Conservation (phyloP, 2,113 vertebrate species). For the Xiphophorus hellerii region DNA sequence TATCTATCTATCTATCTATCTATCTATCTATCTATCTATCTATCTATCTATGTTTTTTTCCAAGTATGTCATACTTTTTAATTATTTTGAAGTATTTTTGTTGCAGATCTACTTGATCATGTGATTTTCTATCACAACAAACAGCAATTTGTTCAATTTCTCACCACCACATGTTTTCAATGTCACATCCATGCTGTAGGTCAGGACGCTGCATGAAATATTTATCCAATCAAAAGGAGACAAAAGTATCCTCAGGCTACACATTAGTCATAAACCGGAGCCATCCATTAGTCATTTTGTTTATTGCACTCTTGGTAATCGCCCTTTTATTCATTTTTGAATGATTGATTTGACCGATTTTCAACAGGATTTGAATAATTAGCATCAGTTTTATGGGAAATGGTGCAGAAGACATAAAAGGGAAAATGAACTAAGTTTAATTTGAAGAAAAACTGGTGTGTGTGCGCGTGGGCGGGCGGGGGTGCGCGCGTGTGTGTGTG, state of each 20-base stretch:
- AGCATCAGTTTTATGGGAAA: conserved; percentile 38
- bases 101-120: background rate
- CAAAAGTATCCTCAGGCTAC: conserved; percentile 68
- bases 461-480: background rate
- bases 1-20: too few species aligned
- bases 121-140: background rate
- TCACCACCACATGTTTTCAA: conserved; percentile 51
- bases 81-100: background rate
- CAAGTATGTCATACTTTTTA: background rate
- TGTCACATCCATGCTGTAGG: conserved; percentile 64
- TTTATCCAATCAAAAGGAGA: conserved; percentile 74
- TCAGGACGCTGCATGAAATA: conserved; percentile 71
- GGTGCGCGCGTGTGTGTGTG: conserved; percentile 4
- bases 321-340: conserved; percentile 56
- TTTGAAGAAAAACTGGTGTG: background rate
- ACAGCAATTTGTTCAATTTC: conserved; percentile 61
- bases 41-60: too few species aligned
- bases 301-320: conserved; percentile 70
- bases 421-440: background rate
- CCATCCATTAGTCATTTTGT: conserved; percentile 67
- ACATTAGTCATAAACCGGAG: conserved; percentile 70
- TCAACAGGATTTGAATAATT: conserved; percentile 59
- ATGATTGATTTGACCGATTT: conserved; percentile 60
- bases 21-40: too few species aligned
- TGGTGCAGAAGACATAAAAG: conserved; percentile 16